These are phyloP conservation scores for Bombus polaris DNA, from an alignment of 1,140 invertebrate genomes.

Conservation along the genomic window DNA sequence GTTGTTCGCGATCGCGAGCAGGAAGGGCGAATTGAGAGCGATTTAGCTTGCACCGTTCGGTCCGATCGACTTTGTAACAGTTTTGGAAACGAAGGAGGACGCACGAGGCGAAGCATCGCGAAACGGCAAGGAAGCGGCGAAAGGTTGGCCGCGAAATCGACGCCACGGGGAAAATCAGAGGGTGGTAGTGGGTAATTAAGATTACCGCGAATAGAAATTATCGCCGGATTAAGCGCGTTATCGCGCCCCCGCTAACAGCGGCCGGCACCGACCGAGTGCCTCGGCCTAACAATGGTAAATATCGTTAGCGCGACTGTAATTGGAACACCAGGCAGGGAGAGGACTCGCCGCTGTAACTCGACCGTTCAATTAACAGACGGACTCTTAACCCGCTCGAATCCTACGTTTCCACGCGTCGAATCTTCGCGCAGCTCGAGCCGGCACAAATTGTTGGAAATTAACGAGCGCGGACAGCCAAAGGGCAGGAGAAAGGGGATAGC, in stretches of 20 bases:
- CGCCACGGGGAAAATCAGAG: conserved; percentile 54
- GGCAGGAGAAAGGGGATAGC: neutral
- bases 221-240: conserved; percentile 74
- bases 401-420: conserved; percentile 55
- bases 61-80: too few relatives aligned
- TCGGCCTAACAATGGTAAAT: conserved; percentile 74
- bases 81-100: fast-evolving
- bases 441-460: conserved; percentile 60
- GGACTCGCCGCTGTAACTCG: conserved; percentile 63
- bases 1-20: neutral
- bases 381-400: conserved; percentile 64
- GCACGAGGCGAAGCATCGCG: neutral
- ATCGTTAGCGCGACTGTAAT: conserved; percentile 73
- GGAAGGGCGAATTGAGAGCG: too few relatives aligned
- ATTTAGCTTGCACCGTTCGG: neutral
- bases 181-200: conserved; percentile 71
- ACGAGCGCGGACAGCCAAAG: conserved; percentile 29
- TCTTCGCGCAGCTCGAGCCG: conserved; percentile 46
- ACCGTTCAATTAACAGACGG: conserved; percentile 71
- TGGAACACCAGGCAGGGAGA: conserved; percentile 62
- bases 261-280: conserved; percentile 11
- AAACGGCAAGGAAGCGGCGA: too few relatives aligned
- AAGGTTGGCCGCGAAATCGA: neutral
- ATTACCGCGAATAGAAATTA: conserved; percentile 75
- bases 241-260: conserved; percentile 67